A percentile compares a stretch with the other conserved stretches of the same genome.
These are phyloP conservation scores for Lota lota DNA, from an alignment of 2,113 vertebrate species.

Conservation along the genomic window DNA sequence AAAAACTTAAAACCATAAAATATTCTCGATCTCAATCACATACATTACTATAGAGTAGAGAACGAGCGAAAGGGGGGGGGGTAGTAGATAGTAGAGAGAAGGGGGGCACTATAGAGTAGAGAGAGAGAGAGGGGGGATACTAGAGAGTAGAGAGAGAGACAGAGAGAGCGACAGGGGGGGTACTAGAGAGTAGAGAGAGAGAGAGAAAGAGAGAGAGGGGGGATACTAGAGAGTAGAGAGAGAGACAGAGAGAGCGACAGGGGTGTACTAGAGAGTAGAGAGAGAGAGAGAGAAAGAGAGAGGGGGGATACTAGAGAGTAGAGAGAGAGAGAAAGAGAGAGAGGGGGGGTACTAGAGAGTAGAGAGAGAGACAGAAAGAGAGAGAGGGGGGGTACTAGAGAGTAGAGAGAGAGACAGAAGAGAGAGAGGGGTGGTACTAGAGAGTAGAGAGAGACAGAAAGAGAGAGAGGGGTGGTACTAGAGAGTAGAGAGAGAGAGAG, in stretches of 20 bases:
- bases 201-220: background rate
- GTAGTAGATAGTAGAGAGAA: too few species aligned
- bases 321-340: background rate
- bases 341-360: background rate
- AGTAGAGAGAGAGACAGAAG: background rate
- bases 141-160: background rate
- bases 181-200: background rate
- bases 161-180: too few species aligned
- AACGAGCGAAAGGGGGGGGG: background rate
- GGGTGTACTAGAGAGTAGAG: background rate
- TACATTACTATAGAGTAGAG: too few species aligned
- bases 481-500: background rate
- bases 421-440: background rate
- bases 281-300: too few species aligned
- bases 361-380: too few species aligned
- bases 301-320: too few species aligned
- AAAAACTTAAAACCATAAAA: too few species aligned
- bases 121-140: background rate
- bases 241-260: too few species aligned
- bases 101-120: too few species aligned
- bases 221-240: too few species aligned
- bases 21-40: too few species aligned
- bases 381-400: background rate
- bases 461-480: too few species aligned
- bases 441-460: background rate